Percentiles rank a stretch among this genome's conserved stretches.
Evolutionary conservation across 1,140 invertebrate species (phyloP).

Genomic region (Diachasmimorpha longicaudata): DNA sequence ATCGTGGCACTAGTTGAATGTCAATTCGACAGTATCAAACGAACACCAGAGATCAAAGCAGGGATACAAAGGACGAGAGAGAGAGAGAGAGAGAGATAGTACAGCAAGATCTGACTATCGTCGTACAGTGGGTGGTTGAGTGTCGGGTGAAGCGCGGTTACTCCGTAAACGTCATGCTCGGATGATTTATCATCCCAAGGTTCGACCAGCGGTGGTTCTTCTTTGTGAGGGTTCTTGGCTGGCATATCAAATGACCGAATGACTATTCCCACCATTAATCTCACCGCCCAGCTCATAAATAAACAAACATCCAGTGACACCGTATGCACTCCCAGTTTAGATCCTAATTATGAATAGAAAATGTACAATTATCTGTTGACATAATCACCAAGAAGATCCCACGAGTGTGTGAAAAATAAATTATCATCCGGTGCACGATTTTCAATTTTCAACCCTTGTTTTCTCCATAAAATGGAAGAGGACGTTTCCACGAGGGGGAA

Average conservation of each 20-base stretch:
- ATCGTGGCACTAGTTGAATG: neutral
- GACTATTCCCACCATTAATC: neutral
- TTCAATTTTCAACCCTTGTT: neutral
- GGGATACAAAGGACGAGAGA: neutral
- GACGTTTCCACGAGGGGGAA: neutral
- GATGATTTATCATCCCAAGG: neutral
- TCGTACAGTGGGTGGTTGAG: neutral
- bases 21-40: neutral
- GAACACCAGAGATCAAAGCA: neutral
- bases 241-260: neutral
- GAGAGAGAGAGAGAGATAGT: neutral
- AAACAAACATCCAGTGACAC: neutral
- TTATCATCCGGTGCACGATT: neutral
- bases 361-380: neutral
- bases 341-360: neutral
- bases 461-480: neutral
- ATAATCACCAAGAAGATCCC: neutral
- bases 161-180: neutral
- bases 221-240: neutral
- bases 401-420: neutral
- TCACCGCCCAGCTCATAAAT: neutral
- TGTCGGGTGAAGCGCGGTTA: neutral
- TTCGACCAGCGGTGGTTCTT: neutral
- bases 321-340: too few relatives aligned
- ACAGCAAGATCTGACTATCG: neutral